phyloP scores from a whole-genome alignment of 1,140 invertebrate species.

The Caenorhabditis latens region DNA sequence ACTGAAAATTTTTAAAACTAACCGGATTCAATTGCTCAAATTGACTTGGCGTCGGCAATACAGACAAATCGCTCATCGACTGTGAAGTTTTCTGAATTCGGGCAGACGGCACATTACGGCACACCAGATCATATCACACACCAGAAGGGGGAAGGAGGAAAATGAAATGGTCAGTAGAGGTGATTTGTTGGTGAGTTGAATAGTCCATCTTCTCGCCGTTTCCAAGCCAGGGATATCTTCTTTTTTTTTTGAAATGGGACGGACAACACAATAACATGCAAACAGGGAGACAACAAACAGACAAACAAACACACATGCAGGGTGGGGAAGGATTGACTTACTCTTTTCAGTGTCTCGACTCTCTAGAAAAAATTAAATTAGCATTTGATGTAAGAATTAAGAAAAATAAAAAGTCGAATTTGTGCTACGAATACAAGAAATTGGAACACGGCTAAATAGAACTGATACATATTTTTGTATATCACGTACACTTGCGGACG shows the following conservation, averaged over 20 bases:
- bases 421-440: too few species aligned
- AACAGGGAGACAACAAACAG: conserved; percentile 27
- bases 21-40: conserved; percentile 33
- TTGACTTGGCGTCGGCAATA: background rate
- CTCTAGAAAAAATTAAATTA: conserved; percentile 67
- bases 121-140: background rate
- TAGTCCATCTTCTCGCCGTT: background rate
- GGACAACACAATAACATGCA: conserved; percentile 45
- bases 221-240: conserved; percentile 55
- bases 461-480: too few species aligned
- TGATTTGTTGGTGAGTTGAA: too few species aligned
- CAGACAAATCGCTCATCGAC: conserved; percentile 38
- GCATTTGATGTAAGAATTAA: background rate
- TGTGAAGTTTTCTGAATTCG: conserved; percentile 44
- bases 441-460: too few species aligned
- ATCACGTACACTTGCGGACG: too few species aligned
- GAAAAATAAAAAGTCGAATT: too few species aligned
- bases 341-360: conserved; percentile 75
- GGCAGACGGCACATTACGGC: background rate
- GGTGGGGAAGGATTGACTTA: conserved; percentile 61
- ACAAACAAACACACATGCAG: conserved; percentile 17
- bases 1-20: background rate
- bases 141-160: background rate
- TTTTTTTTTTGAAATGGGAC: background rate
- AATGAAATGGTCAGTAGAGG: conserved; percentile 23